Evolutionary conservation across 2,797 vertebrate species (phyloP), one percentile per base, ranked within the genome.

Genomic region (Sphenodon punctatus): DNA sequence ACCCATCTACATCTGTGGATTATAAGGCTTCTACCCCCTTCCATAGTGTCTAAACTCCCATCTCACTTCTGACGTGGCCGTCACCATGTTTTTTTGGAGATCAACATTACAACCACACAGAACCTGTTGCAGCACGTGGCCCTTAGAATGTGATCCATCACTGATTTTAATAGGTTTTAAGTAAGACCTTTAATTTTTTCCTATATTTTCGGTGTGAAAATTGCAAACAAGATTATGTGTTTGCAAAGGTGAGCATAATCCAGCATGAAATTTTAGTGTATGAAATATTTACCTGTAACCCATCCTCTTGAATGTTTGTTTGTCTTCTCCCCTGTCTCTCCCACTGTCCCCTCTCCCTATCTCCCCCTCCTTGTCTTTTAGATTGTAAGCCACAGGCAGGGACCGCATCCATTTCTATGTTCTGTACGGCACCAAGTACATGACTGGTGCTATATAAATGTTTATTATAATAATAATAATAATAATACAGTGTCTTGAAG

Each of bases 111-210:
- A 38, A 5, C 58, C 27, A 14, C 7, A 5, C 51, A 60, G 63
- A 73, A 61, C 10, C 14, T 70, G 25, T 51, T 71, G 69, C 55
- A 69, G 55, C 68, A 32, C 4, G 3, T 25, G 5, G 38, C 19
- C 17, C 68, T 78, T 9, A 25, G 13, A 64, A 66, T 15, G 46
- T 68, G 73, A 68, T 84, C 13, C 53, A 53, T 48, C 4, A 16
- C 39, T 71, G 76, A 13, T 16, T 15, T 78, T 71, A 64, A 17
- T 2, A 3, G 20, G 48, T 49, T 74, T 65, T 74, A 6, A 80
- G 59, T n/a, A 58, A 2, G 65, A 80, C 34, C 5, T 23, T 76
- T 65, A 34, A 75, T 82, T 86, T 77, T 32, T 82, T 80, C 74
- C 70, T 12, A 49, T 38, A 75, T 64, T 63, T 30, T 60, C 80